A percentile compares a stretch with the other conserved stretches of the same genome.
These are phyloP conservation scores for Rhizomys pruinosus DNA, from an alignment of 2,113 vertebrate species.

Conservation along the genomic window DNA sequence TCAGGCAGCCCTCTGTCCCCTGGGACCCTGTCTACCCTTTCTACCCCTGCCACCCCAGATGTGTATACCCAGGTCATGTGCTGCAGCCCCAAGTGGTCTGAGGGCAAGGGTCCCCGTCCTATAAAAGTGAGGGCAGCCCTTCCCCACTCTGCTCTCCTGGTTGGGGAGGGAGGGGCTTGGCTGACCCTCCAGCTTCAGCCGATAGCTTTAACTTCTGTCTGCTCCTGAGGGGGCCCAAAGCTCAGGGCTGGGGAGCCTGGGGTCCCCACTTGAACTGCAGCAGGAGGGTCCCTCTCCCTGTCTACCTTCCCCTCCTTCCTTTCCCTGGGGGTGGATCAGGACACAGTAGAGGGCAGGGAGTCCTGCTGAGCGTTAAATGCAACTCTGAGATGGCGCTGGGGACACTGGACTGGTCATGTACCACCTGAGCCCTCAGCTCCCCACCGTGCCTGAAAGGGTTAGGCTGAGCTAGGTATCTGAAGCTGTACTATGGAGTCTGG, in stretches of 20 bases:
- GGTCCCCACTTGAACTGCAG: slow-evolving; percentile 76
- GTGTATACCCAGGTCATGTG: slow-evolving; percentile 27
- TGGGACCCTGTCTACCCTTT: not conserved
- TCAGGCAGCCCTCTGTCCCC: slow-evolving; percentile 28
- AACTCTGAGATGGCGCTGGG: slow-evolving; percentile 37
- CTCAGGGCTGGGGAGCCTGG: slow-evolving; percentile 76
- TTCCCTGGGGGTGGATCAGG: slow-evolving; percentile 36
- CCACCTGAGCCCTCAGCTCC: slow-evolving; percentile 9
- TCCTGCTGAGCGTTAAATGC: slow-evolving; percentile 70
- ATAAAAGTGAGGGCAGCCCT: slow-evolving; percentile 29
- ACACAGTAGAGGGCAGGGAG: slow-evolving; percentile 31
- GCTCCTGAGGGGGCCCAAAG: slow-evolving; percentile 69
- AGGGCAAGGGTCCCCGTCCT: slow-evolving; percentile 44
- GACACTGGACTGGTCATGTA: not conserved
- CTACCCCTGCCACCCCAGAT: slow-evolving; percentile 2
- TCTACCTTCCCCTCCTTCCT: not conserved
- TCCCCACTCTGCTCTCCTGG: slow-evolving; percentile 7
- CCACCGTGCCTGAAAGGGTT: not conserved
- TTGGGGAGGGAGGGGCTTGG: slow-evolving; percentile 52
- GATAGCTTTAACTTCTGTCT: slow-evolving; percentile 78
- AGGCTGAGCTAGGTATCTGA: not conserved
- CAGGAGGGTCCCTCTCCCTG: slow-evolving; percentile 45
- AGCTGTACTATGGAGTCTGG: not conserved
- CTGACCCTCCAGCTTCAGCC: slow-evolving; percentile 69
- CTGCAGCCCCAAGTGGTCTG: slow-evolving; percentile 38